Percentiles rank a stretch among this genome's conserved stretches.
These are phyloP conservation scores for Chauna torquata DNA, from an alignment of 2,113 vertebrate genomes.

Conservation along the genomic window DNA sequence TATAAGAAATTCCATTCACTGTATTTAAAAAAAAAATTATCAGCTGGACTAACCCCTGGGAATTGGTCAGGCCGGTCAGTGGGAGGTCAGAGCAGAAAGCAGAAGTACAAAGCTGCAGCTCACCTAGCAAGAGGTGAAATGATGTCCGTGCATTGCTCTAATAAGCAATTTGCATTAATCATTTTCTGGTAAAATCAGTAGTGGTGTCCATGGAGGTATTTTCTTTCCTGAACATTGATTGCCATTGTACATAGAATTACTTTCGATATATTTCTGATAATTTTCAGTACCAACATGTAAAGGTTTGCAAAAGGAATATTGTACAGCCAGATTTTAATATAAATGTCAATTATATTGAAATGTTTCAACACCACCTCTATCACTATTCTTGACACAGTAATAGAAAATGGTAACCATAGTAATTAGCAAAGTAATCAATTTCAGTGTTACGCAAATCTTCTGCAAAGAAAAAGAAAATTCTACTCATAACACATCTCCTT, in stretches of 20 bases:
- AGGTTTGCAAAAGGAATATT: neutral
- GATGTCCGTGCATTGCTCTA: neutral
- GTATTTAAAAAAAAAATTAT: neutral
- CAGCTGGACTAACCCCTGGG: neutral
- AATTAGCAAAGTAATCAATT: constrained; percentile 48
- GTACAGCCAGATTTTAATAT: constrained; percentile 28
- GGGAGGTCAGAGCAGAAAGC: neutral
- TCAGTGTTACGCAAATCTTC: neutral
- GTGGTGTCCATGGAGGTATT: neutral
- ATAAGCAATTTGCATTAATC: constrained; percentile 27
- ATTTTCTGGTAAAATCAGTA: constrained; percentile 11
- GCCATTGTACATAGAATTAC: neutral
- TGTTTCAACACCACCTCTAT: neutral
- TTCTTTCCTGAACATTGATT: constrained; percentile 15
- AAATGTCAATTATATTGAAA: constrained; percentile 50
- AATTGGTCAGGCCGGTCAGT: neutral
- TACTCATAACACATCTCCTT: neutral
- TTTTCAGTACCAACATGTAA: neutral
- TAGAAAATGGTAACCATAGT: neutral
- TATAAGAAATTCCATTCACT: neutral
- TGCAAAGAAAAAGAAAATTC: neutral
- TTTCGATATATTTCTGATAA: neutral
- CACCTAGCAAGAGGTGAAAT: constrained; percentile 2
- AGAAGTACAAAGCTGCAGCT: neutral
- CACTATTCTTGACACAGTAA: constrained; percentile 19